Evolutionary conservation across 2,888 invertebrate species (phyloP), one percentile per base, ranked within the genome.

Genomic region (Acleris cristana): DNA sequence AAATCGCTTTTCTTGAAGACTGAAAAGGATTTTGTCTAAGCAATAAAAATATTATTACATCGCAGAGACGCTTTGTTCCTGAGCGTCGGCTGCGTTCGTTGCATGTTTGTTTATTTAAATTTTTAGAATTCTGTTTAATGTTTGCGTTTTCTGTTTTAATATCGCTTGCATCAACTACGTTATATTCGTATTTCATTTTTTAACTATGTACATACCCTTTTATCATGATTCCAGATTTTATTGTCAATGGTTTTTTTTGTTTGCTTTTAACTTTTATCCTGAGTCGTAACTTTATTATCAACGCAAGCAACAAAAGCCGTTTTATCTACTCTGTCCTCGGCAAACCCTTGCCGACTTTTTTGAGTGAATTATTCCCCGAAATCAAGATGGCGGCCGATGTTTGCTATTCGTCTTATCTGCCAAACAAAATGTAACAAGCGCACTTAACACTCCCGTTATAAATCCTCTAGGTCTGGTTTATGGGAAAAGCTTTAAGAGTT

Each of bases 341-440:
- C 40, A 40, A 40, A 40, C 40, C 14, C 40, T 40, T 14, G 40
- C 40, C 14, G 40, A 40, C 40, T 40, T 62, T 66, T 61, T 53
- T 66, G 10, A n/a, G 45, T 26, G 12, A 58, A 49, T 65, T 60
- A 44, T 57, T 56, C 61, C 30, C 19, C 52, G 52, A 52, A 62
- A 66, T 57, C 23, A 3, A 45, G 16, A 44, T 21, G 48, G 18
- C 73, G 73, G 80, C 81, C 82, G 85, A 85, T 81, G 84, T 84
- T 80, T 81, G 78, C 79, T 78, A 21, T 62, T 54, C n/a, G 80
- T 76, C 79, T 76, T 86, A 86, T 87, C 87, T 87, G 80, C 78
- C 81, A 85, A 86, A 83, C 83, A 87, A 86, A 85, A 83, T 85
- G 83, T 83, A 83, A 86, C 86, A 86, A 83, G 84, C 83, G 79